Base-by-base conservation (phyloP, 2,888 invertebrate genomes). In the Tinea semifulvella region DNA sequence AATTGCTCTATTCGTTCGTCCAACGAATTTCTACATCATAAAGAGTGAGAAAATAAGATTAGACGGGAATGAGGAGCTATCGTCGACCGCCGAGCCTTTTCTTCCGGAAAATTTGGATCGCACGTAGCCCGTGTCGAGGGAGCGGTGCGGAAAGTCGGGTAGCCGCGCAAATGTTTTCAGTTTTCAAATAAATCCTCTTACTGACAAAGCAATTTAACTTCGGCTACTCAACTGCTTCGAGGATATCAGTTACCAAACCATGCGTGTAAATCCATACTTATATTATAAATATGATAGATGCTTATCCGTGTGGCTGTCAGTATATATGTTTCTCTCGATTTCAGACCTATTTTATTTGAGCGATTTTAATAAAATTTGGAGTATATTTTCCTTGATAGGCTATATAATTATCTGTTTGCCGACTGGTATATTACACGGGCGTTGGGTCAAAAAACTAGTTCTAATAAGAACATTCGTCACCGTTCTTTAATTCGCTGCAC, bases 191-290 rank as follows among this genome's bases (percentile, higher is more conserved):
- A 63, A 64, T 65, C 62, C 57, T 56, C 59, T 62, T 58, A 57
- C 59, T 55, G 56, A 58, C 54, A 56, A 55, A 54, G 57, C 55
- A 67, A 67, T 69, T 68, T 64, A 67, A 66, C 65, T 68, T 65
- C 48, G 52, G 48, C 53, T 48, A 54, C 57, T 61, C 61, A 61
- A 61, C 59, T 46, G 43, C 31, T 52, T 54, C 53, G 51, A 54
- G 55, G 44, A 52, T 55, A 54, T 58, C 49, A 48, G 52, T 55
- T 50, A 51, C 49, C 52, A 52, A 48, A 48, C 47, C 52, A 35
- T 38, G 42, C 48, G 49, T 45, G 50, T 14, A n/a, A n/a, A n/a
- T n/a, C n/a, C n/a, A n/a, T n/a, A n/a, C n/a, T n/a, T n/a, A n/a
- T n/a, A n/a, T n/a, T n/a, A n/a, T n/a, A n/a, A n/a, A n/a, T n/a